Percentiles rank a stretch among this genome's conserved stretches.
phyloP scores from a whole-genome alignment of 2,888 invertebrate genomes.

The Phaedon cochleariae region DNA sequence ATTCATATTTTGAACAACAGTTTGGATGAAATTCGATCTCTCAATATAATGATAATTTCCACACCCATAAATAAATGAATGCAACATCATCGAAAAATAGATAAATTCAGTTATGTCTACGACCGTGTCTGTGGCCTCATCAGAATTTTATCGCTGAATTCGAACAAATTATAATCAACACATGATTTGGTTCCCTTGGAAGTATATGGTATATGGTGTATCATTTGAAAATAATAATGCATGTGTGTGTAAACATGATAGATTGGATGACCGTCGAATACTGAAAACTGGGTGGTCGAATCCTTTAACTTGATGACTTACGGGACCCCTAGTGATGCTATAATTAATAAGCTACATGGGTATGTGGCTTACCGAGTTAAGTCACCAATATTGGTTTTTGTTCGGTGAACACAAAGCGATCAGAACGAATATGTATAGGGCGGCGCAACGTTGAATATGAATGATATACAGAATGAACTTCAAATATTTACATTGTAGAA shows the following conservation, averaged over 20 bases:
- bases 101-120: background rate
- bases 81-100: constrained; percentile 1
- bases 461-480: too few relatives aligned
- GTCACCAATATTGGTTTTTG: constrained; percentile 4
- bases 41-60: background rate
- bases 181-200: background rate
- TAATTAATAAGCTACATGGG: constrained; percentile 45
- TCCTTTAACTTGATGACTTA: constrained; percentile 44
- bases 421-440: too few relatives aligned
- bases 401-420: background rate
- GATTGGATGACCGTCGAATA: constrained; percentile 42
- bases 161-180: background rate
- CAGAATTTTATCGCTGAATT: constrained; percentile 4
- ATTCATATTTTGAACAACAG: too few relatives aligned
- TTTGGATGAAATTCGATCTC: background rate
- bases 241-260: constrained; percentile 42
- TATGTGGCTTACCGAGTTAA: constrained; percentile 36
- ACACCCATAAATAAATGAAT: background rate
- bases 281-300: constrained; percentile 48
- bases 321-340: constrained; percentile 48
- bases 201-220: constrained; percentile 4
- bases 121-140: background rate
- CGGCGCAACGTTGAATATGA: too few relatives aligned
- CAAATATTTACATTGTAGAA: too few relatives aligned
- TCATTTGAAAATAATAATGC: constrained; percentile 13